Conservation (phyloP, 2,113 vertebrate genomes). For the Tachycineta bicolor region DNA sequence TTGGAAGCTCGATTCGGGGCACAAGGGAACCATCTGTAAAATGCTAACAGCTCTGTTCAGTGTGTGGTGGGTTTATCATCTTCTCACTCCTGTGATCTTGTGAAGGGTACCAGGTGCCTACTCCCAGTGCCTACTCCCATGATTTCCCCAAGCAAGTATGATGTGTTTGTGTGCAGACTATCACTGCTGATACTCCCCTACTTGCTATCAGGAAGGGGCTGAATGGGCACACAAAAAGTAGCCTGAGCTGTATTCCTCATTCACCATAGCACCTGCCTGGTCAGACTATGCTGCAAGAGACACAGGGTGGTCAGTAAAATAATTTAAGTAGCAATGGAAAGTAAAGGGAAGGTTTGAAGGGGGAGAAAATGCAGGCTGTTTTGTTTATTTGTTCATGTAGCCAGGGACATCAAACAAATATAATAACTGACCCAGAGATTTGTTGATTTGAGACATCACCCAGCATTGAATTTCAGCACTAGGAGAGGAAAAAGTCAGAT, state of each 20-base stretch:
- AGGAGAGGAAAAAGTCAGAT: background rate
- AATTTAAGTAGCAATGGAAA: background rate
- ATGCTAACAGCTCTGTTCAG: background rate
- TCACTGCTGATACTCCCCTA: background rate
- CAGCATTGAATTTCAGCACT: background rate
- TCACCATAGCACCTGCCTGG: background rate
- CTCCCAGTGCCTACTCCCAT: background rate
- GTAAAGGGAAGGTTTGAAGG: background rate
- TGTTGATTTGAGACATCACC: background rate
- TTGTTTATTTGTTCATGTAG: background rate
- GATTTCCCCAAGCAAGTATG: background rate
- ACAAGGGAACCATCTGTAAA: background rate
- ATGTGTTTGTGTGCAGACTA: background rate
- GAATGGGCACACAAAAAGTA: background rate
- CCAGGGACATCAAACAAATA: background rate
- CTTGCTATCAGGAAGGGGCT: background rate
- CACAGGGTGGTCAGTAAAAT: background rate
- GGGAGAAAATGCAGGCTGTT: background rate
- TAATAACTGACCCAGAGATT: background rate
- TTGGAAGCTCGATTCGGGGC: background rate
- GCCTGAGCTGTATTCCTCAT: background rate
- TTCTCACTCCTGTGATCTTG: background rate
- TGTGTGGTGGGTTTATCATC: background rate
- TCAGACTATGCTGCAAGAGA: background rate
- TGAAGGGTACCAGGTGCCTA: background rate